Conservation (phyloP, 1,140 invertebrate genomes). For the Calephelis virginiensis region DNA sequence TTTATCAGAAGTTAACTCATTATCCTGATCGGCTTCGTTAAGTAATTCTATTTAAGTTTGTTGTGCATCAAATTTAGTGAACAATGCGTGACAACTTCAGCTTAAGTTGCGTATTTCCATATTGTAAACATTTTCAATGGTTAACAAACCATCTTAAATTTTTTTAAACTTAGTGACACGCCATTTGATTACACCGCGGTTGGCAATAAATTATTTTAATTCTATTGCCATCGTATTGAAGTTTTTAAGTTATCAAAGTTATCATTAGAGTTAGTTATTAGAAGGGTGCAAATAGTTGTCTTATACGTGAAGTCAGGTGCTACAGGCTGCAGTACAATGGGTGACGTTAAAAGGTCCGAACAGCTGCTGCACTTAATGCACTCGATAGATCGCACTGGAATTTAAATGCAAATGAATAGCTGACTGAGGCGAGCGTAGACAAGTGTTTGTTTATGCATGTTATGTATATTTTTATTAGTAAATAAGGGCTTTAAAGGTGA, state of each 20-base stretch:
- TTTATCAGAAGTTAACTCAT: constrained; percentile 30
- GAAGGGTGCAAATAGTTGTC: background rate
- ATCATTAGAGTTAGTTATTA: too few species aligned
- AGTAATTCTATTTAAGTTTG: constrained; percentile 40
- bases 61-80: constrained; percentile 30
- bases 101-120: constrained; percentile 23
- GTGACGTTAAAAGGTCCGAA: constrained; percentile 3
- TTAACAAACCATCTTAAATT: constrained; percentile 21
- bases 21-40: constrained; percentile 24
- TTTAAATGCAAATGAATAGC: constrained; percentile 8
- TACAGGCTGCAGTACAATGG: background rate
- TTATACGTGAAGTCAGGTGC: background rate
- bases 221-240: background rate
- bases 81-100: constrained; percentile 21
- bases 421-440: background rate
- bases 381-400: constrained; percentile 1
- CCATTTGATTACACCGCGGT: constrained; percentile 9
- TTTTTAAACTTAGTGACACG: constrained; percentile 27
- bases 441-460: background rate
- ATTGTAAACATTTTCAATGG: background rate
- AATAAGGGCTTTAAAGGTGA: background rate
- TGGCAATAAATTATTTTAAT: constrained; percentile 2
- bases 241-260: too few species aligned
- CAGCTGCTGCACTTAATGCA: constrained; percentile 6
- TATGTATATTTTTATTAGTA: background rate